Percentiles rank a stretch among this genome's conserved stretches.
Conservation (phyloP, 2,113 vertebrate genomes). For the Ascaphus truei region DNA sequence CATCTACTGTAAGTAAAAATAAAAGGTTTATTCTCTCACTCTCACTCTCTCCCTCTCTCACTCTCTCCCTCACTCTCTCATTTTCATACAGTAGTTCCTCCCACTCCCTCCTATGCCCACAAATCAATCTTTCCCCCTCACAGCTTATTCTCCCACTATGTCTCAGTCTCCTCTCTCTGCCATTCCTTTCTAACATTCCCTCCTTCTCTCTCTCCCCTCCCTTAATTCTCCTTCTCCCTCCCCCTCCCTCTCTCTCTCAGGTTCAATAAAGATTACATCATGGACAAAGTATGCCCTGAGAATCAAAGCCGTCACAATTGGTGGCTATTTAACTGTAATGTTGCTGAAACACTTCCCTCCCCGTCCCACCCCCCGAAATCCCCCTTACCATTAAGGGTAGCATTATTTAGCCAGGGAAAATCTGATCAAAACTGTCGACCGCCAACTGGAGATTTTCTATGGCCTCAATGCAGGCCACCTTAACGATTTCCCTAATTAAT, state of each 20-base stretch:
- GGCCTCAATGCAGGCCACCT: slow-evolving; percentile 98
- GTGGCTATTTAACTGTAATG: slow-evolving; percentile 85
- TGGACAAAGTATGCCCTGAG: slow-evolving; percentile 94
- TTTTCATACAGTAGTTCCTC: too few relatives aligned
- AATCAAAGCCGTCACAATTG: slow-evolving; percentile 89
- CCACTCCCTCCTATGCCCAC: neutral
- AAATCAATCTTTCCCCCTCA: neutral
- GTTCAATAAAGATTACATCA: slow-evolving; percentile 99
- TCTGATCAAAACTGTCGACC: slow-evolving; percentile 97
- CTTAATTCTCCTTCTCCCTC: slow-evolving; percentile 38
- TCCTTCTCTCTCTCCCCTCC: slow-evolving; percentile 63
- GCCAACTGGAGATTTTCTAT: slow-evolving; percentile 94
- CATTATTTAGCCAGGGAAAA: slow-evolving; percentile 84
- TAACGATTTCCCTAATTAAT: slow-evolving; percentile 99
- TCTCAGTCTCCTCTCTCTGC: slow-evolving; percentile 32
- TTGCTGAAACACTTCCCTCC: slow-evolving; percentile 75
- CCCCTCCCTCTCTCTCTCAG: slow-evolving; percentile 79
- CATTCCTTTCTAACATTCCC: slow-evolving; percentile 45
- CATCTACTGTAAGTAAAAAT: too few relatives aligned
- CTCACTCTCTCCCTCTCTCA: too few relatives aligned
- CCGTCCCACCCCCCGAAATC: slow-evolving; percentile 55
- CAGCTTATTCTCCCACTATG: neutral
- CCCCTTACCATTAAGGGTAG: slow-evolving; percentile 73
- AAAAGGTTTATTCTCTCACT: too few relatives aligned
- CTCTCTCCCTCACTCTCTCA: too few relatives aligned